These are phyloP conservation scores for Dynastes grantii DNA, from an alignment of 2,888 invertebrate genomes.

Conservation along the genomic window DNA sequence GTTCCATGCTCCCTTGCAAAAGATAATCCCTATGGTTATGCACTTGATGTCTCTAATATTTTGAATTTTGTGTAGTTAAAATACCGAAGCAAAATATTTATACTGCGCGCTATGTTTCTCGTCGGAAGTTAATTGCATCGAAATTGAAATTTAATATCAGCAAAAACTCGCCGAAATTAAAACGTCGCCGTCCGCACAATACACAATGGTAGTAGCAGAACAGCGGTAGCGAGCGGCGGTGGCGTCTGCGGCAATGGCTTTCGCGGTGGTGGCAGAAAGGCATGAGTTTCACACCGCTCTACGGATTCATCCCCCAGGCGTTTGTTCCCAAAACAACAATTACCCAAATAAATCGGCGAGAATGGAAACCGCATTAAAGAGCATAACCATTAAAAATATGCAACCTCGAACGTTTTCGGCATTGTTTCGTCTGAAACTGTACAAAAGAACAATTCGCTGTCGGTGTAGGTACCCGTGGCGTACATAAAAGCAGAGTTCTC, in stretches of 20 bases:
- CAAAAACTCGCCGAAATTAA: constrained; percentile 48
- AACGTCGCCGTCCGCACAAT: constrained; percentile 41
- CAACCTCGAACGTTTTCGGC: constrained; percentile 39
- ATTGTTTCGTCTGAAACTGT: constrained; percentile 38
- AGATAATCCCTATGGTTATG: background rate
- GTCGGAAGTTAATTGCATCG: constrained; percentile 45
- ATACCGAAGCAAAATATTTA: constrained; percentile 6
- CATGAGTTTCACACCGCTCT: constrained; percentile 29
- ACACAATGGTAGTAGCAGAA: constrained; percentile 25
- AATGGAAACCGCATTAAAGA: constrained; percentile 52
- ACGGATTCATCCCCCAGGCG: constrained; percentile 37
- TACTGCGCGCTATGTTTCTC: constrained; percentile 17
- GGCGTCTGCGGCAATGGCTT: constrained; percentile 34
- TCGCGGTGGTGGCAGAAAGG: constrained; percentile 32
- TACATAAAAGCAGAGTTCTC: constrained; percentile 20
- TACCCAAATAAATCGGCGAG: constrained; percentile 51
- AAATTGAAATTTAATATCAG: constrained; percentile 50
- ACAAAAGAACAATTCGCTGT: background rate
- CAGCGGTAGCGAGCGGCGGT: constrained; percentile 19
- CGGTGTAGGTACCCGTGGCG: background rate
- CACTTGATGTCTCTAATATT: constrained; percentile 6
- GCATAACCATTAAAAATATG: constrained; percentile 50
- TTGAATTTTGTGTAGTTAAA: background rate
- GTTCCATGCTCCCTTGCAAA: background rate
- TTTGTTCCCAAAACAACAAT: constrained; percentile 44